Base-by-base conservation (phyloP, 2,888 invertebrate genomes). In the Conomelus anceps region DNA sequence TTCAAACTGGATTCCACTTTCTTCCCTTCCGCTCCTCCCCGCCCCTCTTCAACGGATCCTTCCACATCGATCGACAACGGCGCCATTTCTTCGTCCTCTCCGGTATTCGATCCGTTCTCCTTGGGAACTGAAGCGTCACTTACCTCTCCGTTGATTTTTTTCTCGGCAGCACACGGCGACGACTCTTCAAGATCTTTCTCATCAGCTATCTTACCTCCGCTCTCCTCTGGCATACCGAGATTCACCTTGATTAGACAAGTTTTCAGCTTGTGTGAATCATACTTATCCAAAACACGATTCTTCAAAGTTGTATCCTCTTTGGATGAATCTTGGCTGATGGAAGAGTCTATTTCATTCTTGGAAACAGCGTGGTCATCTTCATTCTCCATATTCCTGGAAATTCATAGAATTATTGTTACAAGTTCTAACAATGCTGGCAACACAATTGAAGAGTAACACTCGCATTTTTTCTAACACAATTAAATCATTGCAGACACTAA, bases 311-410 rank as follows among this genome's bases (percentile, higher is more conserved):
- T 9, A 1, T 34, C 34, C 13, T 34, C 34, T 11, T 17, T 34
- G 17, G 34, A 34, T 34, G 34, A 9, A 34, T 34, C 34, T 34
- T 34, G 34, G 11, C 17, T 34, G 34, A 9, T 34, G 11, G 34
- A 34, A 34, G 34, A 11, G 13, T 34, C 34, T n/a, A 24, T n/a
- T 6, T 86, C 23, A 23, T 22, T 23, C 24, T 86, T 86, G 23
- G 63, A 22, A 24, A 24, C 84, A 84, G 26, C 11, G 23, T 88
- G 26, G 26, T 20, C 84, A 84, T 88, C 88, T 22, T 84, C 88
- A 88, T 88, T 85, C 88, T 88, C 88, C 88, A 88, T 88, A 88
- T 84, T 88, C 84, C 26, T 84, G 23, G 13, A 88, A 84, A 88
- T 23, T 22, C 22, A 63, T 23, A 23, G n/a, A 23, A 17, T 88